Evolutionary conservation across 2,113 vertebrate genomes (phyloP).

Genomic region (Pleuronectes platessa): DNA sequence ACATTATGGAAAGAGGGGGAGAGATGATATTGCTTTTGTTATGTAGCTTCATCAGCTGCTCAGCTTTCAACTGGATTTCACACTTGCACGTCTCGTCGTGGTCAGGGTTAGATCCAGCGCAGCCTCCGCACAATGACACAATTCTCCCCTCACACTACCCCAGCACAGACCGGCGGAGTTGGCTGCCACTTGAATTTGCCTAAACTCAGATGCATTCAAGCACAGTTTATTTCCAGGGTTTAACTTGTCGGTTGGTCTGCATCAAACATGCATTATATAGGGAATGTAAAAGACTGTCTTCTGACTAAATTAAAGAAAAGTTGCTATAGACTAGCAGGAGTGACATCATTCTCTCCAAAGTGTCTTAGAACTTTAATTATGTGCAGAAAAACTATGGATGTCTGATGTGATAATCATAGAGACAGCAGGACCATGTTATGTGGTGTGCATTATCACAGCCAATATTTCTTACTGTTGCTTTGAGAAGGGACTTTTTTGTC

Average conservation of each 20-base stretch:
- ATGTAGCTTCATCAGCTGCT: conserved; percentile 82
- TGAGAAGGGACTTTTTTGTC: too few species aligned
- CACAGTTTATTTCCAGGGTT: conserved; percentile 24
- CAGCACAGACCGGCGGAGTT: conserved; percentile 43
- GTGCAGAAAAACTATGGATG: too few species aligned
- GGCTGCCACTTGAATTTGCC: conserved; percentile 70
- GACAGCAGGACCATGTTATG: too few species aligned
- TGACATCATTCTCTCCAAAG: neutral
- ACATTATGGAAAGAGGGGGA: conserved; percentile 55
- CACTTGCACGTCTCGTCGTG: conserved; percentile 78
- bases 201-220: conserved; percentile 57
- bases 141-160: conserved; percentile 74
- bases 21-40: conserved; percentile 84
- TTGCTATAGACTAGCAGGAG: neutral
- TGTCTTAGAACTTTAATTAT: too few species aligned
- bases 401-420: too few species aligned
- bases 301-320: neutral
- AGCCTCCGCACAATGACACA: conserved; percentile 81
- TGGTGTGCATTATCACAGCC: too few species aligned
- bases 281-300: neutral
- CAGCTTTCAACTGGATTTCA: conserved; percentile 87
- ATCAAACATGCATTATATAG: neutral
- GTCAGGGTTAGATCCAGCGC: conserved; percentile 79
- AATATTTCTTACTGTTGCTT: too few species aligned
- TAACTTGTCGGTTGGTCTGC: neutral